A percentile compares a stretch with the other conserved stretches of the same genome.
Evolutionary conservation across 2,797 vertebrate genomes (phyloP).

Genomic region (Karalla daura): DNA sequence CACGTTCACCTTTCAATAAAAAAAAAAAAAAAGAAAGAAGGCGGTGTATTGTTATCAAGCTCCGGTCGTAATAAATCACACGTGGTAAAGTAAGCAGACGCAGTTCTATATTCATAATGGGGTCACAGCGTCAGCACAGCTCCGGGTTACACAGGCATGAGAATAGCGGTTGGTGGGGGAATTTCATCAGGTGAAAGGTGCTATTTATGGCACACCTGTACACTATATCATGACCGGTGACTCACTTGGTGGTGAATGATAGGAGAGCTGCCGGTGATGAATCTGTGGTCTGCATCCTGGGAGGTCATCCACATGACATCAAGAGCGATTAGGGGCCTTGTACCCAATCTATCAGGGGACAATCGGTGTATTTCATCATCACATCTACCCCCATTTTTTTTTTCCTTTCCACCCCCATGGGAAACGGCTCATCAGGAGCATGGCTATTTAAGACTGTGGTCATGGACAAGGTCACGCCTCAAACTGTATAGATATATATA

Average conservation of each 20-base stretch:
- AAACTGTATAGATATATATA: too few relatives aligned
- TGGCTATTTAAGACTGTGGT: conserved; percentile 62
- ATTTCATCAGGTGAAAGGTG: conserved; percentile 62
- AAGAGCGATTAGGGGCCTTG: conserved; percentile 81
- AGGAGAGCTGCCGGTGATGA: conserved; percentile 69
- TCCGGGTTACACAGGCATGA: conserved; percentile 30
- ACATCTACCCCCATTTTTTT: conserved; percentile 53
- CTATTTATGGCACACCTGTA: conserved; percentile 67
- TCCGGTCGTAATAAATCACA: conserved; percentile 11
- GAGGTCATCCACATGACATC: conserved; percentile 82
- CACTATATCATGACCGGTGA: conserved; percentile 63
- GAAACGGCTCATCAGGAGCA: conserved; percentile 61
- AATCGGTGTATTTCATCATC: conserved; percentile 81
- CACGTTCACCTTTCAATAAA: background rate
- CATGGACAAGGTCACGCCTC: conserved; percentile 73
- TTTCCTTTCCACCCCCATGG: conserved; percentile 31
- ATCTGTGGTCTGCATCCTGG: conserved; percentile 73
- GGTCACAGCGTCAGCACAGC: conserved; percentile 33
- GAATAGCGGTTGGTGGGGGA: conserved; percentile 42
- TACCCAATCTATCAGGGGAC: conserved; percentile 82
- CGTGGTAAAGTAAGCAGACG: conserved; percentile 1
- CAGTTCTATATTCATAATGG: conserved; percentile 26
- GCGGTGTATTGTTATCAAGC: background rate
- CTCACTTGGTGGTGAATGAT: conserved; percentile 64
- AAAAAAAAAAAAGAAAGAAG: too few relatives aligned